Base-by-base conservation (phyloP, 1,140 invertebrate species). In the Hylaeus volcanicus region DNA sequence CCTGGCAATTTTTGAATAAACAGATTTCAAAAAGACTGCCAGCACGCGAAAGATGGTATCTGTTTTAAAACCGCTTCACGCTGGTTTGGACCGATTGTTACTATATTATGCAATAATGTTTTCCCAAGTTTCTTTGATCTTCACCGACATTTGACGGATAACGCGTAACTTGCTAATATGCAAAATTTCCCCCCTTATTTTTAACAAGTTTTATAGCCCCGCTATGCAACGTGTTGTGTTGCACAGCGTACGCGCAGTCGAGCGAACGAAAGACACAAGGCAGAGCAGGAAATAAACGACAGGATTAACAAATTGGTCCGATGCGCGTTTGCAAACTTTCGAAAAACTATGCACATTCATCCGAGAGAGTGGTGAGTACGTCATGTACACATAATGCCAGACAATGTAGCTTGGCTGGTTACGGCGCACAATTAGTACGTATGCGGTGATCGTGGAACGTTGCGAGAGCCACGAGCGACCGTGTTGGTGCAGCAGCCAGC, bases 381-480 rank as follows among this genome's bases (percentile, higher is more conserved):
- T 86, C 86, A 77, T 83, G 72, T 82, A 74, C 80, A 75, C 76
- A 88, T 85, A 86, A 83, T 85, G 66, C 79, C 76, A 71, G 84
- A 89, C 88, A 88, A 86, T 86, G 86, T 88, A 89, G 87, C 85
- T 88, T 77, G 66, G 70, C 43, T 61, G 81, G 75, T 80, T 88
- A 88, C 82, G 85, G 79, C 86, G 83, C 81, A 79, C 86, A 88
- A 90, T 90, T 90, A 90, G 88, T 83, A 86, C 86, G 83, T 87
- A 80, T 74, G 85, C 86, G 85, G 88, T 85, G 58, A 80, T 85
- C 77, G 78, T 64, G 61, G 71, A 79, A 84, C 82, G 74, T 76
- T 68, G 65, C 60, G 53, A 71, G 45, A 75, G 71, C 76, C 56
- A 75, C 66, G 56, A 78, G 72, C 65, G 64, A 51, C 45, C 15